phyloP scores from a whole-genome alignment of 2,797 vertebrate genomes.

The Furcifer pardalis region DNA sequence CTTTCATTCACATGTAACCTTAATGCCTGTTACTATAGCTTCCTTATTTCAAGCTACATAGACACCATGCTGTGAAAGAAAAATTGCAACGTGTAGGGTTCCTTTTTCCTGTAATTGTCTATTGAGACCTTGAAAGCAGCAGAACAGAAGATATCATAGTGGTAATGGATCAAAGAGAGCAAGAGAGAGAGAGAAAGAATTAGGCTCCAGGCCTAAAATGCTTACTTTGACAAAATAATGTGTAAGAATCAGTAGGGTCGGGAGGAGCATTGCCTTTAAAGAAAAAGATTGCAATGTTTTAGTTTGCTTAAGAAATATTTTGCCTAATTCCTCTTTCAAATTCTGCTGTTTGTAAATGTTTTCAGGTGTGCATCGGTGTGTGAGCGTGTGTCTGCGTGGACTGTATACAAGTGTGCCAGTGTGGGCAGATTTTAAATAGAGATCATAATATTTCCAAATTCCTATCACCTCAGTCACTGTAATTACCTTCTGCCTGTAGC shows the following conservation, averaged over 20 bases:
- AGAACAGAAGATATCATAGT: background rate
- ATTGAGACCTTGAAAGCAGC: slow-evolving; percentile 26
- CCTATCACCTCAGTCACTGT: too few relatives aligned
- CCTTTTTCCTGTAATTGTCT: background rate
- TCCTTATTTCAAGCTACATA: slow-evolving; percentile 23
- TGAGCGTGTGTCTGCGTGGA: background rate
- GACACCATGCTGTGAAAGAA: background rate
- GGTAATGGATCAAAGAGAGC: background rate
- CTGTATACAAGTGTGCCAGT: too few relatives aligned
- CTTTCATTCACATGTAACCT: slow-evolving; percentile 17
- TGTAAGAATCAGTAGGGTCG: background rate
- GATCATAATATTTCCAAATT: background rate
- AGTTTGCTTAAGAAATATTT: background rate
- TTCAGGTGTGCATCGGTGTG: background rate
- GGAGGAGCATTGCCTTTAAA: background rate
- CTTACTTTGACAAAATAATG: background rate
- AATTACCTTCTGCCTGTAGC: background rate
- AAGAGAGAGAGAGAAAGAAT: slow-evolving; percentile 1
- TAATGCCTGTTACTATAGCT: slow-evolving; percentile 8
- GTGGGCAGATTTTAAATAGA: too few relatives aligned
- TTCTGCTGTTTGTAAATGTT: background rate
- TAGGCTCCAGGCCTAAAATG: background rate
- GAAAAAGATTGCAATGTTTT: background rate
- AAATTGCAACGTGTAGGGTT: background rate
- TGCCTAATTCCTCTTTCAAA: background rate